A percentile compares a stretch with the other conserved stretches of the same genome.
Evolutionary conservation across 2,797 vertebrate genomes (phyloP).

Genomic region (Streptopelia turtur): DNA sequence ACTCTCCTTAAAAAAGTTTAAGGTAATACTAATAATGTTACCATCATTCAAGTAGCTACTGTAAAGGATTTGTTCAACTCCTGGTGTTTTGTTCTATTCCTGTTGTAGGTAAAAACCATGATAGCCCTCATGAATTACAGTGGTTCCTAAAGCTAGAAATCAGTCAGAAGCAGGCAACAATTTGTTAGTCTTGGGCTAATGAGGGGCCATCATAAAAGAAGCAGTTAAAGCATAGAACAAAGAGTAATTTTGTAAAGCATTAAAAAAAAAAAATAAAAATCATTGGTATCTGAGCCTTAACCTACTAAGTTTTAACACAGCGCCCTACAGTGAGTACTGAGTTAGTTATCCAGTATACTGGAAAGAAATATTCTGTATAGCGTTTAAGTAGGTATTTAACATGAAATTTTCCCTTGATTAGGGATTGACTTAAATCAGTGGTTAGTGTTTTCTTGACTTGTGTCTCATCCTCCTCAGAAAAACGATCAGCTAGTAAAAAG

Average conservation of each 20-base stretch:
- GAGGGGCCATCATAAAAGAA: background rate
- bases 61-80: background rate
- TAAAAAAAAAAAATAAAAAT: fast-evolving
- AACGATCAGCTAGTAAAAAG: background rate
- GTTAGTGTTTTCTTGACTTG: background rate
- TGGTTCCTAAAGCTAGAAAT: background rate
- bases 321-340: background rate
- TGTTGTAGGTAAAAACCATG: background rate
- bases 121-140: background rate
- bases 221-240: background rate
- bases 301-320: background rate
- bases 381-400: background rate
- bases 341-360: background rate
- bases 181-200: background rate
- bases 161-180: background rate
- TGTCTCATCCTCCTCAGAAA: background rate
- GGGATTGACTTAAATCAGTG: background rate
- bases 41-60: background rate
- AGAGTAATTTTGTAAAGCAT: background rate
- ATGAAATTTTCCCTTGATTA: background rate
- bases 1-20: background rate
- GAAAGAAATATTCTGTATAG: background rate
- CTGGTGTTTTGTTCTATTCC: background rate
- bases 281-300: background rate
- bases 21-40: background rate